Base-by-base conservation (phyloP, 2,797 vertebrate genomes). In the Dipus sagitta region DNA sequence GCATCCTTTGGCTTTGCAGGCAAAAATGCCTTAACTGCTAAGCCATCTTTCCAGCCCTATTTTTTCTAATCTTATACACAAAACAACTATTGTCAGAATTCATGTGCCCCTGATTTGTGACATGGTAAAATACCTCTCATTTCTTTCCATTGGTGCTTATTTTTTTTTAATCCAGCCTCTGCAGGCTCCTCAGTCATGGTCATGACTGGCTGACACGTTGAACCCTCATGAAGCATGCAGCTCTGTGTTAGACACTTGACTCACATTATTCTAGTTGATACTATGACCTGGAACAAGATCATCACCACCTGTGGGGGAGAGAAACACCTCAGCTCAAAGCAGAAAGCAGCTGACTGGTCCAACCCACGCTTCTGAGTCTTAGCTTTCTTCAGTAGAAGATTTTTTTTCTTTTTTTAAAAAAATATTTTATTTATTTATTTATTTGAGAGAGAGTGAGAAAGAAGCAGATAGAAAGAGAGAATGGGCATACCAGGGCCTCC, bases 61-160 rank as follows among this genome's bases (percentile, higher is more conserved):
- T 89, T 88, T 84, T 84, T 24, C 32, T 34, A 52, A 1, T 76
- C 21, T 84, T 85, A 0, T 85, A 79, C 60, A 65, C 52, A 84
- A 84, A 95, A 30, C 23, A 88, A 24, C 70, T 65, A 30, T 85
- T 70, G 24, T 71, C 92, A 62, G 34, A 67, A 62, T 52, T 86
- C 68, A 83, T 38, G 65, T 17, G 87, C 30, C 14, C 78, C 47
- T 21, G 58, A 54, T 54, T 64, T 62, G 52, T 58, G 64, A 38
- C 42, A 80, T 65, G 2, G 32, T 38, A 65, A 58, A 68, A 2
- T 26, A 30, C 91, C 38, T 87, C 58, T 74, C 15, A 68, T 17
- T 88, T 32, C 68, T 93, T 60, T 65, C 60, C 78, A 62, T n/a
- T 62, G 52, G 12, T 52, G 52, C 38, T 87, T 87, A 62, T 26